These are phyloP conservation scores for Apotomis betuletana DNA, from an alignment of 2,888 invertebrate species.

Conservation along the genomic window DNA sequence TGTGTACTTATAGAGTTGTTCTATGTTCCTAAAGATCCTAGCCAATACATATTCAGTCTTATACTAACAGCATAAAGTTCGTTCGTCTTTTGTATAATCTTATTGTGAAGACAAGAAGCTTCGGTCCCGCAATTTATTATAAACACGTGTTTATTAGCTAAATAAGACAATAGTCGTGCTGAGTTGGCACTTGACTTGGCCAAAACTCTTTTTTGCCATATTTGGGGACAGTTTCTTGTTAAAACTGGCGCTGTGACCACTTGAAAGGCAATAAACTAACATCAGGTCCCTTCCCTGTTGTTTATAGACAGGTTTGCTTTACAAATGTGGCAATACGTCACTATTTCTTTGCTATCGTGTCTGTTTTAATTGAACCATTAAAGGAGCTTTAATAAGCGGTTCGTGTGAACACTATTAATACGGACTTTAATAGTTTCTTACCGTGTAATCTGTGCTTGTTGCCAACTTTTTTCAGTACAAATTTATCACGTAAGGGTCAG, in stretches of 20 bases:
- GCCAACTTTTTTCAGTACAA: conserved; percentile 35
- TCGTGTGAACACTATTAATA: conserved; percentile 30
- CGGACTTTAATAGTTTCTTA: conserved; percentile 17
- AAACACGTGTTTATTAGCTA: conserved; percentile 32
- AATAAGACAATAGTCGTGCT: conserved; percentile 18
- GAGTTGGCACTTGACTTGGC: conserved; percentile 19
- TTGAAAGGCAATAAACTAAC: conserved; percentile 5
- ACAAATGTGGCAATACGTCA: not conserved
- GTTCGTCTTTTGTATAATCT: not conserved
- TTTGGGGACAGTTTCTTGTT: conserved; percentile 6
- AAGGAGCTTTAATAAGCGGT: conserved; percentile 13
- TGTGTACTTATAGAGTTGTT: conserved; percentile 39
- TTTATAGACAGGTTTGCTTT: conserved; percentile 4
- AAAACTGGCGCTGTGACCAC: conserved; percentile 29
- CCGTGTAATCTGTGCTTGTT: conserved; percentile 34
- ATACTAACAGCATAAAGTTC: not conserved
- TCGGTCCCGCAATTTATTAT: conserved; percentile 3
- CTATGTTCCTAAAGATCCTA: conserved; percentile 26
- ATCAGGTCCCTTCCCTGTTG: not conserved
- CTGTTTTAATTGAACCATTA: conserved; percentile 8
- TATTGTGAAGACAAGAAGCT: conserved; percentile 2
- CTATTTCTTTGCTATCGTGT: not conserved
- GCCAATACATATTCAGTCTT: not conserved
- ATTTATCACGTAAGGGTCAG: conserved; percentile 40
- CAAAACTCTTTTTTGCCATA: conserved; percentile 17